Base-by-base conservation (phyloP, 2,888 invertebrate genomes). In the Synanthedon andrenaeformis region DNA sequence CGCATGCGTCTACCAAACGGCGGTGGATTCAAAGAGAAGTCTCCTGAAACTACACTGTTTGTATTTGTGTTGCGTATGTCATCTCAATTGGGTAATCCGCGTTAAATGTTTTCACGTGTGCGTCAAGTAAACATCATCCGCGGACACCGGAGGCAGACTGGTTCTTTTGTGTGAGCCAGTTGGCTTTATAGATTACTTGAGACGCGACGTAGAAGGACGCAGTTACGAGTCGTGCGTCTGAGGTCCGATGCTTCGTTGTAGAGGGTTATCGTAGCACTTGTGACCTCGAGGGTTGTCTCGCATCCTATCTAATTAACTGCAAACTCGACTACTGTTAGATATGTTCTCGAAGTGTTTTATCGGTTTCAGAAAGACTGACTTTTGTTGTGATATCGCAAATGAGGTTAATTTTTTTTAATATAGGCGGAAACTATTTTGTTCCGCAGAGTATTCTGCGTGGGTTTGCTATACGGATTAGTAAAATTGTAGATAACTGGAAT, bases 61-160 rank as follows among this genome's bases (percentile, higher is more conserved):
- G 12, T 41, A 35, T 51, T 12, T 12, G 35, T 35, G 41, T 51
- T 41, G 51, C 65, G 62, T 69, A 67, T 72, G 63, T 67, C 76
- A 82, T 82, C 65, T 72, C 78, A 79, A 65, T 62, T 65, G 66
- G 59, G 49, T 49, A 17, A 49, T 49, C 62, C 67, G 64, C 66
- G 64, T 64, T 64, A 56, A n/a, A 63, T 63, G 61, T 70, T 53
- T 67, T 61, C 57, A 62, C 66, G 62, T 66, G 62, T 64, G 60
- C 65, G 41, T 65, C 76, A 71, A 69, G 71, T 74, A 76, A 66
- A 74, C 85, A 83, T 82, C 81, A 70, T 82, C 76, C 72, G 62
- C 78, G 76, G 76, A 76, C 82, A 79, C 74, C 76, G 74, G 70
- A 70, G 72, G 72, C 76, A 72, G 67, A 87, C 87, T 87, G 84